phyloP scores from a whole-genome alignment of 2,888 invertebrate species.

The Thecophora atra region DNA sequence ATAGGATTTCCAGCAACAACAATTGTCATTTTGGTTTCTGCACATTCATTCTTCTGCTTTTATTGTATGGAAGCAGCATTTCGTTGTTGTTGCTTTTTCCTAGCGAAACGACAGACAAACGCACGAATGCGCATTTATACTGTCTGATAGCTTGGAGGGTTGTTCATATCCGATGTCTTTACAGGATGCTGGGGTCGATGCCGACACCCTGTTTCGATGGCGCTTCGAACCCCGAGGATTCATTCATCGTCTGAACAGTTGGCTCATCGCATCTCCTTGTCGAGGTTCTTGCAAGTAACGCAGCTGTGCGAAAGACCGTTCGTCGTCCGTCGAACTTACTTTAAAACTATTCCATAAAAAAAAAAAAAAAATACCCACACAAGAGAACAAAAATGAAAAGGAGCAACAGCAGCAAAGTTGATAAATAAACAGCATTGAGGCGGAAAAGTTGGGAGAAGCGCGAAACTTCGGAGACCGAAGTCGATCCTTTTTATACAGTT shows the following conservation, averaged over 20 bases:
- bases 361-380: too few species aligned
- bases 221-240: conserved; percentile 18
- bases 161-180: conserved; percentile 55
- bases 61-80: background rate
- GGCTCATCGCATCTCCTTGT: conserved; percentile 6
- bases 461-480: too few species aligned
- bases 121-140: conserved; percentile 52
- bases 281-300: background rate
- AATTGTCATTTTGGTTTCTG: conserved; percentile 12
- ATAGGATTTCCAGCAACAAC: conserved; percentile 11
- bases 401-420: background rate
- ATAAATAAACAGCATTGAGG: conserved; percentile 3
- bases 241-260: conserved; percentile 9
- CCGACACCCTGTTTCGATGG: background rate
- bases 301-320: background rate
- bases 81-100: conserved; percentile 1
- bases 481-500: conserved; percentile 15
- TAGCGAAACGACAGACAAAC: background rate
- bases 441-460: background rate
- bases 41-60: background rate
- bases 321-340: background rate
- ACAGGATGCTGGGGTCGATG: conserved; percentile 7
- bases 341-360: background rate
- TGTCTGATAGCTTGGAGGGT: conserved; percentile 56
- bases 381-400: background rate